Evolutionary conservation across 2,113 vertebrate species (phyloP).

Genomic region (Podarcis raffonei): DNA sequence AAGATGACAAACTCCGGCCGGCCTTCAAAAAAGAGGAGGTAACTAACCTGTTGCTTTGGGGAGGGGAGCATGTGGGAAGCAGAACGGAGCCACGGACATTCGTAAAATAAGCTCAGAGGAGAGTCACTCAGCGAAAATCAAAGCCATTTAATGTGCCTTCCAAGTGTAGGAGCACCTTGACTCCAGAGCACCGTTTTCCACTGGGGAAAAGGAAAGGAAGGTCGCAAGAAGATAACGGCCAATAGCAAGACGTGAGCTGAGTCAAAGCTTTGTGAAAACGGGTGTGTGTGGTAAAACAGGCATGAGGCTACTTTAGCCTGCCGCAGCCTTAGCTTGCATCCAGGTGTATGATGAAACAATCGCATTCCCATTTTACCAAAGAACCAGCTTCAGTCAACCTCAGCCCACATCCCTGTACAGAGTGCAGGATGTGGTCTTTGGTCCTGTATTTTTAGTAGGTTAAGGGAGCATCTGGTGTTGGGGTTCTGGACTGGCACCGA

Average conservation of each 20-base stretch:
- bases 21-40: slow-evolving; percentile 79
- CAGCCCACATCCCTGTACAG: neutral
- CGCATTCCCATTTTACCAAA: neutral
- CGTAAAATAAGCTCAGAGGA: neutral
- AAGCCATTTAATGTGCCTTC: neutral
- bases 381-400: neutral
- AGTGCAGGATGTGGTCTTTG: neutral
- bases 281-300: neutral
- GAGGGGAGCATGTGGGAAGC: neutral
- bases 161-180: neutral
- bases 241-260: neutral
- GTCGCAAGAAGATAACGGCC: neutral
- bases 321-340: neutral
- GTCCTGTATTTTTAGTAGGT: neutral
- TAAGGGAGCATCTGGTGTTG: slow-evolving; percentile 29
- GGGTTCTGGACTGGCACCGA: slow-evolving; percentile 37
- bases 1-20: slow-evolving; percentile 70
- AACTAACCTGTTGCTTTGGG: slow-evolving; percentile 52
- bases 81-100: neutral
- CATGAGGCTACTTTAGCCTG: neutral
- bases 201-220: neutral
- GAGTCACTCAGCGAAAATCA: slow-evolving; percentile 13
- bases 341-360: neutral
- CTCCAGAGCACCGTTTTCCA: neutral
- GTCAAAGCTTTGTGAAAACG: neutral